Evolutionary conservation across 2,888 invertebrate species (phyloP).

Genomic region (Cepaea hortensis): DNA sequence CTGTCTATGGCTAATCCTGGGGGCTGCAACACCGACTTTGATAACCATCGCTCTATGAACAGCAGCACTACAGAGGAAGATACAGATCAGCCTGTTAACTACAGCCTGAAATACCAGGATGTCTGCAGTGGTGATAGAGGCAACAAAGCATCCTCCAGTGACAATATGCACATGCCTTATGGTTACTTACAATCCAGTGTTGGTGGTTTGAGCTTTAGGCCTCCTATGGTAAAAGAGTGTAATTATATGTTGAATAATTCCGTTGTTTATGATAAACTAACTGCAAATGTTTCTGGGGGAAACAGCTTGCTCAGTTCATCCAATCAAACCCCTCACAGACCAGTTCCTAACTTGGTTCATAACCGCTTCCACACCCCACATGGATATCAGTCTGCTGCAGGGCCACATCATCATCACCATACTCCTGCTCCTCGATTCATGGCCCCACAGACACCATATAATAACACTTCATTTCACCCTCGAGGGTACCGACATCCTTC

Average conservation of each 20-base stretch:
- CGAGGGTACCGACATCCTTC: conserved; percentile 1
- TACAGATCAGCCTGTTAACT: conserved; percentile 68
- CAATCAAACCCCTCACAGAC: conserved; percentile 8
- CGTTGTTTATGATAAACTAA: not conserved
- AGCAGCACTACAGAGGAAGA: conserved; percentile 28
- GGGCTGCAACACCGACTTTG: not conserved
- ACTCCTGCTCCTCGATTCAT: not conserved
- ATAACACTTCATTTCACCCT: not conserved
- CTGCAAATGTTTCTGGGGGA: not conserved
- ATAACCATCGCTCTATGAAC: not conserved
- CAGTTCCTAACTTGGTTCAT: conserved; percentile 49
- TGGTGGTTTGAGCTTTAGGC: not conserved
- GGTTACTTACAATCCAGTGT: not conserved
- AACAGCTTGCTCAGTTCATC: conserved; percentile 8
- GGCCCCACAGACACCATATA: conserved; percentile 13
- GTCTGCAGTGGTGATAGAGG: conserved; percentile 34
- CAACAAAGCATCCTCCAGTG: conserved; percentile 4
- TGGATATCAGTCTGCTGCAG: not conserved
- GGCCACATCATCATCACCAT: not conserved
- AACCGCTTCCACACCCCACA: conserved; percentile 51
- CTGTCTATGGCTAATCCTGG: not conserved
- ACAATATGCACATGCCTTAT: not conserved
- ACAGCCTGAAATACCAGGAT: conserved; percentile 64
- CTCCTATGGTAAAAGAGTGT: not conserved
- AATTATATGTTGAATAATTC: conserved; percentile 4